Percentiles rank a stretch among this genome's conserved stretches.
phyloP scores from a whole-genome alignment of 2,113 vertebrate genomes.

The Carollia perspicillata region DNA sequence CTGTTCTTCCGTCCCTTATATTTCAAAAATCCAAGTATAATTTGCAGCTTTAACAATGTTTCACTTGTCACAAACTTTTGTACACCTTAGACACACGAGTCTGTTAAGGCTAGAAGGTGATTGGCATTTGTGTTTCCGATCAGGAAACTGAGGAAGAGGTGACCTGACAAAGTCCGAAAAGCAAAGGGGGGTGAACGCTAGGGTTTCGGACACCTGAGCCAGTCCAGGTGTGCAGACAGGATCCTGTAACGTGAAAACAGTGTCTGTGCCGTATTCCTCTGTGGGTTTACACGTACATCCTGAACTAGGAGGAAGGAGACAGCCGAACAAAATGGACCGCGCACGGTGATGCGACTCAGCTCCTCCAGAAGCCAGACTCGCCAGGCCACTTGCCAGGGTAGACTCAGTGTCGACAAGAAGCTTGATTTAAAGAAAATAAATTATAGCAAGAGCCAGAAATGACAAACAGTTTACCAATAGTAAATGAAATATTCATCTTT shows the following conservation, averaged over 20 bases:
- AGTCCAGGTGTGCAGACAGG: background rate
- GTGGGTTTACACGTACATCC: background rate
- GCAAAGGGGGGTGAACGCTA: background rate
- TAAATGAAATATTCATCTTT: conserved; percentile 3
- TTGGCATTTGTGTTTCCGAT: background rate
- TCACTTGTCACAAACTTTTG: background rate
- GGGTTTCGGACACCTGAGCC: background rate
- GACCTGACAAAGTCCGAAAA: background rate
- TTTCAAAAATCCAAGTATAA: background rate
- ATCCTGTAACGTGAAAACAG: background rate
- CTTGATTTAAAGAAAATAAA: conserved; percentile 2
- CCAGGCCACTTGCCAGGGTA: conserved; percentile 31
- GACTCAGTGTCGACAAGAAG: conserved; percentile 22
- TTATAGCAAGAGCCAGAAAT: conserved; percentile 10
- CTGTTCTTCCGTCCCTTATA: background rate
- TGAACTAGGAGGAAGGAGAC: background rate
- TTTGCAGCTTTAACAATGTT: background rate
- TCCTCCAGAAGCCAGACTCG: background rate
- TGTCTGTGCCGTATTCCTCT: background rate
- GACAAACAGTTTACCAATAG: conserved; percentile 46
- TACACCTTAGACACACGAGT: background rate
- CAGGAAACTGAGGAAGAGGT: background rate
- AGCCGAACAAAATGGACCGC: conserved; percentile 18
- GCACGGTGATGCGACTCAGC: conserved; percentile 44
- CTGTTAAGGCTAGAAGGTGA: background rate